Evolutionary conservation across 35 echinoderm and acorn worm species (phyloP).

Genomic region (Stichopus chloronotus): DNA sequence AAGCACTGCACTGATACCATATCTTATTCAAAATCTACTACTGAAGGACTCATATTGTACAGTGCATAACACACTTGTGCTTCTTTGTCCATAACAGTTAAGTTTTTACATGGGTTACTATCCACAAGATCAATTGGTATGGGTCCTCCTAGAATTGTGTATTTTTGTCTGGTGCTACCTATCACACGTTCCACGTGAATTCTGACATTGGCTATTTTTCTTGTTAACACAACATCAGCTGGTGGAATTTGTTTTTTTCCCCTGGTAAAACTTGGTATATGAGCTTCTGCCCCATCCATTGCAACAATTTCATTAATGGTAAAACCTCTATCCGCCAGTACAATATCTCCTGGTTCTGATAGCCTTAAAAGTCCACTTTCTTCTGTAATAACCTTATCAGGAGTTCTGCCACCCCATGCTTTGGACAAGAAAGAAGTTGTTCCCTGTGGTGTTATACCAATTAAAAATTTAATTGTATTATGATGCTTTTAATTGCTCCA

Average conservation of each 20-base stretch:
- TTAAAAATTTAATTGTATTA: conserved; percentile 67
- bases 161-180: conserved; percentile 26
- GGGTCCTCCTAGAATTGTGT: conserved; percentile 22
- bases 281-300: conserved; percentile 24
- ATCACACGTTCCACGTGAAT: conserved; percentile 64
- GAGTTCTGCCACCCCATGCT: conserved; percentile 45
- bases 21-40: neutral
- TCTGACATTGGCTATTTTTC: conserved; percentile 6
- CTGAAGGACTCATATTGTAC: conserved; percentile 30
- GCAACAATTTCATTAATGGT: conserved; percentile 31
- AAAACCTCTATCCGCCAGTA: conserved; percentile 51
- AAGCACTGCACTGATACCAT: neutral
- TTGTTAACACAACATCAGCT: conserved; percentile 23
- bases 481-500: conserved; percentile 73
- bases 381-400: conserved; percentile 49
- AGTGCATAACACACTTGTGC: conserved; percentile 18
- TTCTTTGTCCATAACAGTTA: conserved; percentile 42
- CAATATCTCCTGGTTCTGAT: conserved; percentile 28
- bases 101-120: neutral
- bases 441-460: conserved; percentile 40
- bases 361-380: conserved; percentile 20
- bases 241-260: neutral
- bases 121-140: conserved; percentile 15
- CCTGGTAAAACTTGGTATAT: neutral
- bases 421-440: conserved; percentile 21